A percentile compares a stretch with the other conserved stretches of the same genome.
Conservation (phyloP, 2,797 vertebrate species). For the Spinus olivaceus region DNA sequence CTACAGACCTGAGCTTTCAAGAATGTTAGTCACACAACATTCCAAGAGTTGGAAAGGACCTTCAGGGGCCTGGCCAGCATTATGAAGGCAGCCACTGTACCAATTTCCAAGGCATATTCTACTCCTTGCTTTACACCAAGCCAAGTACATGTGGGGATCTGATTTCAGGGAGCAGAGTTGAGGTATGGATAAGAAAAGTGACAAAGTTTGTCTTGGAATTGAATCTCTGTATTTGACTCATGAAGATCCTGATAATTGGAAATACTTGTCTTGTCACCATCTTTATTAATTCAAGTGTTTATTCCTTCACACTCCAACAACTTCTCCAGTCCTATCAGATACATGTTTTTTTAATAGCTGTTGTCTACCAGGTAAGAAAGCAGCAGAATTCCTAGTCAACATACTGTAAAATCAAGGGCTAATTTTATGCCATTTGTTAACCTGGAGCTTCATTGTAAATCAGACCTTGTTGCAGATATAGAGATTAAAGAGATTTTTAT, state of each 20-base stretch:
- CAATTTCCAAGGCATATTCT: background rate
- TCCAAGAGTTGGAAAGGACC: background rate
- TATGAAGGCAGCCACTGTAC: background rate
- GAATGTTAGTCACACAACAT: accelerated
- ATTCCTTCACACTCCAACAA: background rate
- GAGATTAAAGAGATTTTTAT: background rate
- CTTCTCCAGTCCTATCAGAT: background rate
- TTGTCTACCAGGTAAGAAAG: background rate
- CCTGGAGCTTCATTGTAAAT: background rate
- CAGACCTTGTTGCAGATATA: background rate
- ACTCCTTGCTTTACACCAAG: background rate
- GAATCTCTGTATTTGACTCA: background rate
- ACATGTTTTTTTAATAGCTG: background rate
- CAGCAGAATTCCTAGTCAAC: background rate
- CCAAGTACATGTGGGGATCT: background rate
- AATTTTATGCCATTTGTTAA: background rate
- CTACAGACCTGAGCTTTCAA: background rate
- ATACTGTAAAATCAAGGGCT: background rate
- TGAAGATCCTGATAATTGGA: background rate
- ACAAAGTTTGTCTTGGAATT: background rate
- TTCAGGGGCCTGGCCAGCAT: background rate
- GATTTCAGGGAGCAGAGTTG: background rate
- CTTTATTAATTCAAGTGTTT: background rate
- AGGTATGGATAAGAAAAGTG: background rate
- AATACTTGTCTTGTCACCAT: background rate